phyloP scores from a whole-genome alignment of 2,797 vertebrate genomes.

The Rhincodon typus region DNA sequence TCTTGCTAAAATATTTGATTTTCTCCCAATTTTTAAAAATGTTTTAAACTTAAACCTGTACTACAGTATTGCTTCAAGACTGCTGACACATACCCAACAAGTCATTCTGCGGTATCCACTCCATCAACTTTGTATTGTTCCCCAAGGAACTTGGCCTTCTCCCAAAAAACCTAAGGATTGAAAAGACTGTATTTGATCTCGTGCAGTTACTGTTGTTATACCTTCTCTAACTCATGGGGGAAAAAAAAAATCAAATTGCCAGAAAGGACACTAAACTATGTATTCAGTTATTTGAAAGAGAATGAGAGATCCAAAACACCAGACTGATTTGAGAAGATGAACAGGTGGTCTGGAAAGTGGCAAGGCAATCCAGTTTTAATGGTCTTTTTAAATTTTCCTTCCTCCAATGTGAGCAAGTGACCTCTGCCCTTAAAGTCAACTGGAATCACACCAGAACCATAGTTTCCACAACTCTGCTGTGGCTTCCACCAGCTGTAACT shows the following conservation, averaged over 20 bases:
- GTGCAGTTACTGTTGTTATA: not conserved
- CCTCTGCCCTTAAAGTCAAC: no score
- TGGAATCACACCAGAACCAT: no score
- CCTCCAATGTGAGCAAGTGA: no score
- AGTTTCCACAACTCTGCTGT: no score
- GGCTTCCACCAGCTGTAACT: no score
- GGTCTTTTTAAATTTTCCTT: no score
- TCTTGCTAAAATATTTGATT: not conserved
- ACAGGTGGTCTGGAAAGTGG: not conserved
- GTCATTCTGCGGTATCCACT: slow-evolving; percentile 32
- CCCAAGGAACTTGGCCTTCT: not conserved
- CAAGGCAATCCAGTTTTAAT: no score
- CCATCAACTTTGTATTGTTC: slow-evolving; percentile 28
- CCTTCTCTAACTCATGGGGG: not conserved
- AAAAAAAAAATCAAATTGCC: not conserved
- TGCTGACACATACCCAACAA: slow-evolving; percentile 15
- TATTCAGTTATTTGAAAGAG: not conserved
- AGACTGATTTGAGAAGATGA: no score
- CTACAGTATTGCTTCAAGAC: not conserved
- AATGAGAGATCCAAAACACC: not conserved
- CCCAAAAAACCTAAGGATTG: slow-evolving; percentile 17
- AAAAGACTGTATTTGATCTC: not conserved
- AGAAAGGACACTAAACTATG: not conserved
- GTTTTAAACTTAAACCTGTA: not conserved
- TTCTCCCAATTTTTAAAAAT: not conserved